phyloP scores from a whole-genome alignment of 30 jellyfish, hydroid and myxozoan genomes.

The Pelagia noctiluca region DNA sequence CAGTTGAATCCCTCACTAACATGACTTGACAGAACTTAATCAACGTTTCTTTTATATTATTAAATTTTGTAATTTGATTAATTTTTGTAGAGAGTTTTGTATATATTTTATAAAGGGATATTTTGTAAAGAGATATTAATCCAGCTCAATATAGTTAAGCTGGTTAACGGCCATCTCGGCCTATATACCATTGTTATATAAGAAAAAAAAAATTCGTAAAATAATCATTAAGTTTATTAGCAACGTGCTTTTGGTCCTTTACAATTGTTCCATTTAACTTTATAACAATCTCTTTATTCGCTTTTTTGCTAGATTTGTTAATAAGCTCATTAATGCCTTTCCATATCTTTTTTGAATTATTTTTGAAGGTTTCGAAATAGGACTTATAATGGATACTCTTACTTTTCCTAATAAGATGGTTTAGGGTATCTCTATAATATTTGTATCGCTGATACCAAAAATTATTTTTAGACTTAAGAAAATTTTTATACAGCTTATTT shows the following conservation, averaged over 20 bases:
- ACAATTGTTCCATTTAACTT: background rate
- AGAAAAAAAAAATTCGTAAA: constrained; percentile 2
- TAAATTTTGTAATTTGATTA: too few species aligned
- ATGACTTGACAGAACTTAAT: too few species aligned
- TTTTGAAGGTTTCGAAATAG: background rate
- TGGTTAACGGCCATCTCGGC: too few species aligned
- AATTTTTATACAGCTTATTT: too few species aligned
- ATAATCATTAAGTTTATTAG: constrained; percentile 17
- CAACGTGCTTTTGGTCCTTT: constrained; percentile 9
- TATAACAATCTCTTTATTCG: background rate
- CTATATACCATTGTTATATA: too few species aligned
- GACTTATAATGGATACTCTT: background rate
- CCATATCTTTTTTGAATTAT: background rate
- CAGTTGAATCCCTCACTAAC: too few species aligned
- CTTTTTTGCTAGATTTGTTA: background rate
- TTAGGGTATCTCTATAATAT: too few species aligned
- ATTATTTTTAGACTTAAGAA: background rate
- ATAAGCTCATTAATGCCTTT: background rate
- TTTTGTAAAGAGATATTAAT: too few species aligned
- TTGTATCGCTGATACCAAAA: constrained; percentile 1
- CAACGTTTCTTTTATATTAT: too few species aligned
- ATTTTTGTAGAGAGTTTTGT: too few species aligned
- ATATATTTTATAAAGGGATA: too few species aligned
- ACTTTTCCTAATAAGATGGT: background rate
- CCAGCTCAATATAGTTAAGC: too few species aligned